A percentile compares a stretch with the other conserved stretches of the same genome.
Conservation (phyloP, 1,140 invertebrate genomes). For the Lanistes nyassanus region DNA sequence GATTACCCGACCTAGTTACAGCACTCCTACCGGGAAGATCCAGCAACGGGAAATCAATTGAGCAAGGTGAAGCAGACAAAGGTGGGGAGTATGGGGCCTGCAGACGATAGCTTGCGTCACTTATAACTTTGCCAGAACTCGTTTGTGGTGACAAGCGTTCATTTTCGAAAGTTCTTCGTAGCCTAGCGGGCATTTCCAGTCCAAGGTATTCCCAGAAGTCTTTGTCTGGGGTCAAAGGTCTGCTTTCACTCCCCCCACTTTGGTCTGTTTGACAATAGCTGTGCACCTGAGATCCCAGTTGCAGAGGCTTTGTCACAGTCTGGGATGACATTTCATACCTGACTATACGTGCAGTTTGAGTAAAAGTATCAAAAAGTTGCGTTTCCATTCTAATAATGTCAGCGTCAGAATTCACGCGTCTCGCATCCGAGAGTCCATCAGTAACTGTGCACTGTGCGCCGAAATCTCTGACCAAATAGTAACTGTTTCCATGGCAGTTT, state of each 20-base stretch:
- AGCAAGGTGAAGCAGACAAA: too few relatives aligned
- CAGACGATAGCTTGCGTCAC: too few relatives aligned
- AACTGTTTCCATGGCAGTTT: conserved; percentile 20
- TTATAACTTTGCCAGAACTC: too few relatives aligned
- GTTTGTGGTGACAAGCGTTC: too few relatives aligned
- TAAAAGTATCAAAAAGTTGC: conserved; percentile 5
- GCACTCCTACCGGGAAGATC: too few relatives aligned
- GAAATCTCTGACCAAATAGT: conserved; percentile 40
- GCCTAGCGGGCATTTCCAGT: conserved; percentile 11
- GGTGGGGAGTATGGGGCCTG: too few relatives aligned
- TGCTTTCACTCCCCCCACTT: neutral
- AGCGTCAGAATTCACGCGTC: neutral
- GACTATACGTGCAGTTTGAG: conserved; percentile 10
- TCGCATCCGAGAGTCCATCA: neutral
- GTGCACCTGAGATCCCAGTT: neutral
- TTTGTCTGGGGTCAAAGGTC: neutral
- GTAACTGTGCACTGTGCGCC: conserved; percentile 38
- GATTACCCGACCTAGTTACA: too few relatives aligned
- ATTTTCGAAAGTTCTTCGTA: neutral
- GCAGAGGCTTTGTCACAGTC: neutral
- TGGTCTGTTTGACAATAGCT: neutral
- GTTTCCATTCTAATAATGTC: neutral
- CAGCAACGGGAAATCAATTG: too few relatives aligned
- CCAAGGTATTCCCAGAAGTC: conserved; percentile 21
- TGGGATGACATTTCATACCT: conserved; percentile 18